Evolutionary conservation across 2,888 invertebrate species (phyloP), one percentile per base, ranked within the genome.

Genomic region (Machimus atricapillus): DNA sequence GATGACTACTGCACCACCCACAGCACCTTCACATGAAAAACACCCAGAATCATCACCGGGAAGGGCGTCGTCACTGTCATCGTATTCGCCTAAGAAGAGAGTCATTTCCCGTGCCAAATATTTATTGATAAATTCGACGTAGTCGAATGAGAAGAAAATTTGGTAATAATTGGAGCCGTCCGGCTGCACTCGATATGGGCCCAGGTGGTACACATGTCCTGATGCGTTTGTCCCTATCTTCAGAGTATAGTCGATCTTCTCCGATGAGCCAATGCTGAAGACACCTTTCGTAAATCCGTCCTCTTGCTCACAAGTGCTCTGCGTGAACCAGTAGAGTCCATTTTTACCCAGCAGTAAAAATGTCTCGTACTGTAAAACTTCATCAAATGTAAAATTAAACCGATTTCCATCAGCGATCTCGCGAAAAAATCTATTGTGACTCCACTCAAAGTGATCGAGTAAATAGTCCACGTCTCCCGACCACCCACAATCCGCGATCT

Each of bases 321-420:
- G 58, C 7, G 56, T 82, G 7, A 82, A 82, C 82, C 82, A 82
- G 40, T 82, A 82, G n/a, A 82, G 12, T 66, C 82, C 82, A 40
- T 66, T 31, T 14, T 82, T 82, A 5, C 82, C 82, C 5, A 27
- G 66, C 7, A 82, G 23, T 37, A 82, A 23, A 82, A 82, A 66
- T 16, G 82, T 82, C 27, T 82, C 66, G 14, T 9, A 23, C n/a
- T 82, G 52, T 2, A 82, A 19, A 0, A 82, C 82, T 16, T 82
- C 82, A 1, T 58, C 82, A 40, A 82, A 82, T 3, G 82, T 58
- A n/a, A 82, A 82, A n/a, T 23, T 52, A 16, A 82, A 82, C 19
- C 56, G 56, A 66, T 66, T 82, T 16, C 82, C 82, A 0, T 56
- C 66, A 5, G 14, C 37, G 34, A 82, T 82, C 34, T 82, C 66